These are phyloP conservation scores for Campylomormyrus tamandua DNA, from an alignment of 2,113 vertebrate genomes.

Conservation along the genomic window DNA sequence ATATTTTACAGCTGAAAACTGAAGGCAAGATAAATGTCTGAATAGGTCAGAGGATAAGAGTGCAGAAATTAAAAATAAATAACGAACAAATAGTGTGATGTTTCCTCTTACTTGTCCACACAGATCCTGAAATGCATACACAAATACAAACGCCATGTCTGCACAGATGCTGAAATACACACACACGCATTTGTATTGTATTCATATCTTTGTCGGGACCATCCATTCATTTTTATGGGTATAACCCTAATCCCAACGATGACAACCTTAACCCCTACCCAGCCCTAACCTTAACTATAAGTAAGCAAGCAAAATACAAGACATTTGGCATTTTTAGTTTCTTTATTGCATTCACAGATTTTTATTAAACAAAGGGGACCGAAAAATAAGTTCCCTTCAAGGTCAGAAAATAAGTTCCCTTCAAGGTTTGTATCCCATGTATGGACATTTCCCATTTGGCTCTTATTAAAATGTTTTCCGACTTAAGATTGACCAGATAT, in stretches of 20 bases:
- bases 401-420: not conserved
- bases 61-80: not conserved
- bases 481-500: not conserved
- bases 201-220: not conserved
- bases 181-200: not conserved
- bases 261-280: not conserved
- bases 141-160: not conserved
- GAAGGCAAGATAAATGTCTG: not conserved
- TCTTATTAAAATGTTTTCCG: not conserved
- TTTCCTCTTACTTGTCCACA: not conserved
- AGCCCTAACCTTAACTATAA: not conserved
- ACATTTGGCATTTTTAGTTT: not conserved
- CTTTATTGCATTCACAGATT: not conserved
- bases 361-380: not conserved
- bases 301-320: not conserved
- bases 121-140: not conserved
- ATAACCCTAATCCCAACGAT: not conserved
- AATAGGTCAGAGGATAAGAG: conserved; percentile 1
- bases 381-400: not conserved
- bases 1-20: not conserved
- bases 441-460: not conserved
- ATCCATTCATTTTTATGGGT: not conserved
- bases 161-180: not conserved
- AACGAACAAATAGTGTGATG: not conserved
- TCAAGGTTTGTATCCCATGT: no score